Percentiles rank a stretch among this genome's conserved stretches.
Evolutionary conservation across 2,888 invertebrate species (phyloP).

Genomic region (Cryptocheilus praepositus): DNA sequence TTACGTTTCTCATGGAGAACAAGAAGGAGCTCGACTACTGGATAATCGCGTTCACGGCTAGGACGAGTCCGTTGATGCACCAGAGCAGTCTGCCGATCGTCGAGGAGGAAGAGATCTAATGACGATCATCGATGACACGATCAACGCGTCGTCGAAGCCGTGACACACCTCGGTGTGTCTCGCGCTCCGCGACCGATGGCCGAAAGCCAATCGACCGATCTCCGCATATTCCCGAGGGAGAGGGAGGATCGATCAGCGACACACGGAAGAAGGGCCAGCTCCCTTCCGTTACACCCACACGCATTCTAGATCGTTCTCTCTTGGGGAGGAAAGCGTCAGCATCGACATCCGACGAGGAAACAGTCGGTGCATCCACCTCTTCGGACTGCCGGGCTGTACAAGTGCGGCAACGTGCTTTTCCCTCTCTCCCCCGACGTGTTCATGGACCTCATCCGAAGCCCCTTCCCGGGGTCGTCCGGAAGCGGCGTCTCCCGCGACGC

Average conservation of each 20-base stretch:
- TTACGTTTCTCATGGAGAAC: constrained; percentile 79
- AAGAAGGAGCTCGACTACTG: constrained; percentile 79
- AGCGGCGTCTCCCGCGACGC: too few species aligned
- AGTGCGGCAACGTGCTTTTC: too few species aligned
- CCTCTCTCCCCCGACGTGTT: too few species aligned
- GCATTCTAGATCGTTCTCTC: too few species aligned
- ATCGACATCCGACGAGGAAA: too few species aligned
- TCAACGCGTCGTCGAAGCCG: constrained; percentile 25
- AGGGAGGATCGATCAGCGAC: constrained; percentile 4
- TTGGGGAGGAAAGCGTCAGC: too few species aligned
- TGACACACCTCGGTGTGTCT: constrained; percentile 19
- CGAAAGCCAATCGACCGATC: constrained; percentile 45
- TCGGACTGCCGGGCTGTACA: too few species aligned
- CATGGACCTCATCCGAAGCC: too few species aligned
- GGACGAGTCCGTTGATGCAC: constrained; percentile 76
- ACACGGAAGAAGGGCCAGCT: neutral
- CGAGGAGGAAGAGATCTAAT: constrained; percentile 79
- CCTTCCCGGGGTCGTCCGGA: too few species aligned
- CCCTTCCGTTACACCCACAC: too few species aligned
- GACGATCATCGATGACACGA: neutral
- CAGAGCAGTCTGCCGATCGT: constrained; percentile 79
- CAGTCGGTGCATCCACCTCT: too few species aligned
- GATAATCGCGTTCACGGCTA: constrained; percentile 78
- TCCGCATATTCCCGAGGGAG: constrained; percentile 1
- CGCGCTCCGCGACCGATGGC: constrained; percentile 35